Conservation (phyloP, 1,140 invertebrate species). For the Platorchestia sp. region DNA sequence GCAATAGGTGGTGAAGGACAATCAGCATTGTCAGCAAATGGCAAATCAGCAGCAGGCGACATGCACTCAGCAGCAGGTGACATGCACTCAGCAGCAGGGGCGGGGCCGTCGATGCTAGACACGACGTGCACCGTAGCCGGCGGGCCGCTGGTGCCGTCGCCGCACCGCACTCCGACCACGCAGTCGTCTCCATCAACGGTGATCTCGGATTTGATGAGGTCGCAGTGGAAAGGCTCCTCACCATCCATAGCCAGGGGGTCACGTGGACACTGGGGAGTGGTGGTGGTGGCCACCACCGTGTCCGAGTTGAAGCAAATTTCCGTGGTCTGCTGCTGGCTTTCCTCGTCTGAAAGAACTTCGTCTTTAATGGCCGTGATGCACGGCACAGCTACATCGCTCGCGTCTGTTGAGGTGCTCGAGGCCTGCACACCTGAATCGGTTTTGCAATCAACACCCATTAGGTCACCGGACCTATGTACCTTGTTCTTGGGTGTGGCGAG, state of each 20-base stretch:
- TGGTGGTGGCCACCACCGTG: not conserved
- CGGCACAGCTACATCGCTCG: not conserved
- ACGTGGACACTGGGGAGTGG: not conserved
- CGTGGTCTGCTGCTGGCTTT: not conserved
- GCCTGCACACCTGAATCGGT: not conserved
- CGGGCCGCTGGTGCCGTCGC: not conserved
- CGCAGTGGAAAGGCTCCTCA: not conserved
- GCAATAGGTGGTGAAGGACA: not conserved
- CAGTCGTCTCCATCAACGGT: conserved; percentile 13
- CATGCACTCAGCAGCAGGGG: not conserved
- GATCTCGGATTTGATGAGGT: conserved; percentile 40
- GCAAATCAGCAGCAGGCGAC: no score
- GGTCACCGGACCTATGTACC: not conserved
- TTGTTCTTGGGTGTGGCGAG: not conserved
- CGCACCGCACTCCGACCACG: not conserved
- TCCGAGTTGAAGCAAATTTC: not conserved
- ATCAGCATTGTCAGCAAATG: not conserved
- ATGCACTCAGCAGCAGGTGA: no score
- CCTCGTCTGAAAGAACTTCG: not conserved
- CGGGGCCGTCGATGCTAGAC: not conserved
- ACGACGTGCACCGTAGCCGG: not conserved
- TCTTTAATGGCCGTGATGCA: conserved; percentile 36
- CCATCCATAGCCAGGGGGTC: not conserved
- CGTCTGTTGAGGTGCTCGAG: no score
- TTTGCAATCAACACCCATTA: not conserved